Conservation (phyloP, 2,888 invertebrate species). For the Dasypolia templi region DNA sequence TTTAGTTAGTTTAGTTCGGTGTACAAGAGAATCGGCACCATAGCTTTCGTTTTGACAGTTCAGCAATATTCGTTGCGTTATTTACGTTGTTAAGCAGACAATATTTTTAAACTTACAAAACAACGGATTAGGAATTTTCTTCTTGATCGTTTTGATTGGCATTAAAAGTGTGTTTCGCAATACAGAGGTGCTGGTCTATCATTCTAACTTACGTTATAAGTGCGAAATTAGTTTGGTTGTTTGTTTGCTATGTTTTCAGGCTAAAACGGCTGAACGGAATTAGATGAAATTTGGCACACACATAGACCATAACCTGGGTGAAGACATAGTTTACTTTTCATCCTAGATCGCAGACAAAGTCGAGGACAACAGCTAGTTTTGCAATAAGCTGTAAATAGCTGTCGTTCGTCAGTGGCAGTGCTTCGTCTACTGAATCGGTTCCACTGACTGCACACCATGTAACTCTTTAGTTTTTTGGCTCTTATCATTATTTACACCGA, state of each 20-base stretch:
- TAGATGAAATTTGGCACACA: no score
- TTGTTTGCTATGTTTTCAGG: no score
- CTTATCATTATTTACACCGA: constrained; percentile 35
- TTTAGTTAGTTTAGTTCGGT: no score
- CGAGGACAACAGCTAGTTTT: no score
- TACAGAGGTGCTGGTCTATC: background rate
- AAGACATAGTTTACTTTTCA: no score
- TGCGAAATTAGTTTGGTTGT: no score
- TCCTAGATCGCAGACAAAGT: no score
- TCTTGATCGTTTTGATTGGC: background rate
- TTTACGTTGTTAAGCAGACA: background rate
- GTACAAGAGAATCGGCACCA: no score
- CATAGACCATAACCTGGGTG: no score
- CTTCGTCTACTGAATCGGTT: constrained; percentile 21
- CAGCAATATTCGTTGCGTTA: background rate
- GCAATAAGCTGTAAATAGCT: background rate
- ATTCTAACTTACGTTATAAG: no score
- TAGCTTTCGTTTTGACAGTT: background rate
- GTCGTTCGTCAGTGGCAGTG: constrained; percentile 18
- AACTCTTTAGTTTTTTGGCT: constrained; percentile 41
- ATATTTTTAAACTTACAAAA: background rate
- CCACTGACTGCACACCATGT: constrained; percentile 36
- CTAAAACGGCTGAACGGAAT: no score
- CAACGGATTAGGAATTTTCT: background rate
- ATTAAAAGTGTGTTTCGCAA: background rate